phyloP scores from a whole-genome alignment of 2,113 vertebrate genomes.

The Puffinus mauretanicus region DNA sequence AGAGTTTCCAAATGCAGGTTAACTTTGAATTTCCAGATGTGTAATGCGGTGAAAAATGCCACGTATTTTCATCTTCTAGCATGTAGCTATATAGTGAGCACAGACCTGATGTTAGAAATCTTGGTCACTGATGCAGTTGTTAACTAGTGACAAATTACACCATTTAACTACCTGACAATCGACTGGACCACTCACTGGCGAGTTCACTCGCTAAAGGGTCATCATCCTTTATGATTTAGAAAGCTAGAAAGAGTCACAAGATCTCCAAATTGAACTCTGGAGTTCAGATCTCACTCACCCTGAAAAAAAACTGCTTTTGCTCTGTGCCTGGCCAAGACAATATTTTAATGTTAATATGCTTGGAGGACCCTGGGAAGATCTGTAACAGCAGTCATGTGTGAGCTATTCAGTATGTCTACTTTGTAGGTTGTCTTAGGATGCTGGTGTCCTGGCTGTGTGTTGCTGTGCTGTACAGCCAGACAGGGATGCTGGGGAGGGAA shows the following conservation, averaged over 20 bases:
- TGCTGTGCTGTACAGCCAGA: neutral
- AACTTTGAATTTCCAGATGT: constrained; percentile 43
- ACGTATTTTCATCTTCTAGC: neutral
- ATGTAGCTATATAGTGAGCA: neutral
- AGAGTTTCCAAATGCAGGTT: constrained; percentile 6
- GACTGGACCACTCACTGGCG: neutral
- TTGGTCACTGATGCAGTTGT: neutral
- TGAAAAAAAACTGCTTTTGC: neutral
- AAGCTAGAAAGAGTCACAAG: neutral
- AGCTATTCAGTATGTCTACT: neutral
- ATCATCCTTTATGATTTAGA: neutral
- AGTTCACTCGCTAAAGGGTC: neutral
- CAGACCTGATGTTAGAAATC: neutral
- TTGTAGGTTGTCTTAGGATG: neutral
- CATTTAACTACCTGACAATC: neutral
- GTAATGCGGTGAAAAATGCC: neutral
- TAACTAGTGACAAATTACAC: neutral
- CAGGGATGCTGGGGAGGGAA: neutral
- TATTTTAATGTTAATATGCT: neutral
- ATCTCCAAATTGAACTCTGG: neutral
- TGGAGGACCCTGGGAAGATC: neutral
- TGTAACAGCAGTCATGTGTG: neutral
- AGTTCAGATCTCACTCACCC: neutral
- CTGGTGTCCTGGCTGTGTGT: neutral
- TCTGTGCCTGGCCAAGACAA: neutral